Evolutionary conservation across 2,113 vertebrate genomes (phyloP).

Genomic region (Danionella cerebrum): DNA sequence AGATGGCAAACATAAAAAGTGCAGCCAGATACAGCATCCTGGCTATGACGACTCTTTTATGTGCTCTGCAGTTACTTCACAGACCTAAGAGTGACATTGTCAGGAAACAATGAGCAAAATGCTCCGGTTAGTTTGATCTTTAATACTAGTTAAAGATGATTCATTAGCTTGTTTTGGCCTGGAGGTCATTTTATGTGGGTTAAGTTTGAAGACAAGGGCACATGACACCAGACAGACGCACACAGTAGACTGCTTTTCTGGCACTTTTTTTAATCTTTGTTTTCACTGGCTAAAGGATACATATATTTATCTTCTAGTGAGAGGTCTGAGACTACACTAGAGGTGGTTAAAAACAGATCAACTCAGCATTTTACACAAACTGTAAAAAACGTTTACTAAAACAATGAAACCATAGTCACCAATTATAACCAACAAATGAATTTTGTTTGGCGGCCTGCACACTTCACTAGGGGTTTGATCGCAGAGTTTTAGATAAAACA

Average conservation of each 20-base stretch:
- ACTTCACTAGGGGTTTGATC: too few relatives aligned
- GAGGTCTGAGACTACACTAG: constrained; percentile 8
- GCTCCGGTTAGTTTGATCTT: too few relatives aligned
- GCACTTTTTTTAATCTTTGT: constrained; percentile 6
- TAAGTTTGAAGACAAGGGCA: constrained; percentile 1
- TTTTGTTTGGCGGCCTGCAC: too few relatives aligned
- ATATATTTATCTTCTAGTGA: constrained; percentile 1
- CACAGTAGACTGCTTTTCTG: background rate
- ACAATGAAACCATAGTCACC: too few relatives aligned
- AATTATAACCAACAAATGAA: too few relatives aligned
- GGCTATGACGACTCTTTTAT: background rate
- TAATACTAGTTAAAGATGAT: constrained; percentile 7
- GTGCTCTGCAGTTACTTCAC: background rate
- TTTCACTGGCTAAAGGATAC: constrained; percentile 14
- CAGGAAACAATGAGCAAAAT: too few relatives aligned
- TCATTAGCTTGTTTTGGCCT: background rate
- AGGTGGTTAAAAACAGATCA: constrained; percentile 29
- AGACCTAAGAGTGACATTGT: too few relatives aligned
- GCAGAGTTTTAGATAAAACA: too few relatives aligned
- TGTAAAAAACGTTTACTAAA: too few relatives aligned
- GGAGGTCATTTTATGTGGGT: constrained; percentile 1
- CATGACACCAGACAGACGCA: constrained; percentile 16
- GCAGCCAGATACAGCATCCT: background rate
- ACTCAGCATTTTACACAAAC: constrained; percentile 1
- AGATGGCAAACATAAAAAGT: constrained; percentile 38